Percentiles rank a stretch among this genome's conserved stretches.
Evolutionary conservation across 2,797 vertebrate genomes (phyloP).

Genomic region (Rhincodon typus): DNA sequence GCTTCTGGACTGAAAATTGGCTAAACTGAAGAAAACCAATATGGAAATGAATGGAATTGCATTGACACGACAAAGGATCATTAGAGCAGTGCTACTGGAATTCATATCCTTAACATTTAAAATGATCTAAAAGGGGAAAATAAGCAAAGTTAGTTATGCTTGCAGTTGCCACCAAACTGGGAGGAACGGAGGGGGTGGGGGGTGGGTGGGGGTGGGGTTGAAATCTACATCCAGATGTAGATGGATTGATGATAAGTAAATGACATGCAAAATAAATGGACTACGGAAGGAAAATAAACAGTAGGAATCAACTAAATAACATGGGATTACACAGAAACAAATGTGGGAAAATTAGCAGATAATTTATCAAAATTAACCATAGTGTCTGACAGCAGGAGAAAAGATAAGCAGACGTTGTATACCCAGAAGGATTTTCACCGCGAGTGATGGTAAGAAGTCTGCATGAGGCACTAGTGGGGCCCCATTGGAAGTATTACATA

Average conservation of each 20-base stretch:
- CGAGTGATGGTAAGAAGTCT: not conserved
- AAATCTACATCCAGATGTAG: not conserved
- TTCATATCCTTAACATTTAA: too few relatives aligned
- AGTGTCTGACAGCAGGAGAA: not conserved
- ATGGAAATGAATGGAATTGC: not conserved
- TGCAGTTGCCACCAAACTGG: not conserved
- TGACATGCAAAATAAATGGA: not conserved
- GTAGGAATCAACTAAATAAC: not conserved
- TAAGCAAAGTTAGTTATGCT: too few relatives aligned
- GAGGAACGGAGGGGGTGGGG: too few relatives aligned
- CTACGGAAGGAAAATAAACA: not conserved
- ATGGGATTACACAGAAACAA: too few relatives aligned
- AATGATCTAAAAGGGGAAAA: too few relatives aligned
- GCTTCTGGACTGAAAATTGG: not conserved
- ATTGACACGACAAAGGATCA: too few relatives aligned
- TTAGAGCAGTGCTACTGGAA: too few relatives aligned
- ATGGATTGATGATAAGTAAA: not conserved
- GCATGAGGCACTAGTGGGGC: not conserved
- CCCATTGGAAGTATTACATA: not conserved
- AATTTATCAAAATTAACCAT: not conserved
- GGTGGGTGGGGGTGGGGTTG: too few relatives aligned
- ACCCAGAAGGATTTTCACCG: not conserved
- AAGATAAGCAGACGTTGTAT: not conserved
- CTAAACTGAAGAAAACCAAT: not conserved
- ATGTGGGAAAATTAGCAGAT: not conserved